Evolutionary conservation across 2,113 vertebrate genomes (phyloP), one percentile per base, ranked within the genome.

Genomic region (Scytalopus superciliaris): DNA sequence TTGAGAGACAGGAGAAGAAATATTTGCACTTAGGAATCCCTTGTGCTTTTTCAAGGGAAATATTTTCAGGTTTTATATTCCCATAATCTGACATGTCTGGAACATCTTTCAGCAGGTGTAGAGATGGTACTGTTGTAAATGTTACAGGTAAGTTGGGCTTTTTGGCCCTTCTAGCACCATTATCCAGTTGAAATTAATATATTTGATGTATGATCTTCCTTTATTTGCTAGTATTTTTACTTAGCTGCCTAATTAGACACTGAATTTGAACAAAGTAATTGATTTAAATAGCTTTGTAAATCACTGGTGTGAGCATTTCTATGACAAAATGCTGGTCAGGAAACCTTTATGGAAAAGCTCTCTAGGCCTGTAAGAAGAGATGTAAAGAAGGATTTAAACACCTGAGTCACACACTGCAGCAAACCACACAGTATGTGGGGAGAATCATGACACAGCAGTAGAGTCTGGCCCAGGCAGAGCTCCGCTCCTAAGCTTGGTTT

Each of bases 41-140:
- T 85, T 83, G 37, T 70, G 55, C 31, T 95, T 83, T 83, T 96
- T 62, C 78, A 96, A 64, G 13, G 80, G 17, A 88, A 93, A 56
- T 92, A 50, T 75, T 93, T 92, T 93, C 84, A 88, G 70, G 56
- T 33, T 94, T 81, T 92, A 19, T 76, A 87, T 77, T 95, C 28
- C 42, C 62, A 18, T 69, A 42, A 76, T 75, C 28, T 84, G 7
- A 70, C 64, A 33, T 73, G 23, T 49, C 77, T 76, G 18, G 31
- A 84, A 57, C 21, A 24, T 27, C 22, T 87, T 94, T 93, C 42
- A 69, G 50, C 14, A 66, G 2, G 2, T 55, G 21, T 18, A 73
- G 49, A 27, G 24, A 66, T 35, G 39, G 17, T 62, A 31, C 12
- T 74, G 18, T 12, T 85, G 25, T 53, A 82, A 69, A 67, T 59